phyloP scores from a whole-genome alignment of 2,113 vertebrate species.

The Gallinago undulata region DNA sequence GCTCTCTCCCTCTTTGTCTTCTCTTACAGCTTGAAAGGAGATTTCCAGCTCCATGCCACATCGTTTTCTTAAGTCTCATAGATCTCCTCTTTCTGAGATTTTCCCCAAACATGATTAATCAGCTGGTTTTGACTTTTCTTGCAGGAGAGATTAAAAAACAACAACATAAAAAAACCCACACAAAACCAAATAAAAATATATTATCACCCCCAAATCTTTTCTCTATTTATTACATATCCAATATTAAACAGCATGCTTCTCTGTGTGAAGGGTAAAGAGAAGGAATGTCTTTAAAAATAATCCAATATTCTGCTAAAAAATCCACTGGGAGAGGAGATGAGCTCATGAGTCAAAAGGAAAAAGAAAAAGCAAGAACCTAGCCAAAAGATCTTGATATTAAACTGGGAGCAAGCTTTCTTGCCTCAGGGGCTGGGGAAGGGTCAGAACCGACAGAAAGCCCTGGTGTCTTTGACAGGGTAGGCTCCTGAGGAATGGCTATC shows the following conservation, averaged over 20 bases:
- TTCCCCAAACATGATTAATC: slow-evolving; percentile 42
- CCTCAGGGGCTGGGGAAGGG: background rate
- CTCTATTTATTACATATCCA: slow-evolving; percentile 54
- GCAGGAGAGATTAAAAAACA: background rate
- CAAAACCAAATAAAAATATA: background rate
- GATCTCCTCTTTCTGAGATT: slow-evolving; percentile 20
- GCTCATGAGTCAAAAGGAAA: background rate
- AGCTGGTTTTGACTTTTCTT: slow-evolving; percentile 26
- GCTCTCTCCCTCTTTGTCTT: background rate
- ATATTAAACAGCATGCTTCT: slow-evolving; percentile 32
- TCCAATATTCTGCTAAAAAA: slow-evolving; percentile 40
- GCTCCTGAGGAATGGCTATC: background rate
- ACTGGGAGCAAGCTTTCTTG: background rate
- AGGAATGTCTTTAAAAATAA: slow-evolving; percentile 52
- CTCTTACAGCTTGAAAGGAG: background rate
- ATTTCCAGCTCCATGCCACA: background rate
- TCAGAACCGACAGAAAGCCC: background rate
- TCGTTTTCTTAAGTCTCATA: slow-evolving; percentile 27
- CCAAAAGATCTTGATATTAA: background rate
- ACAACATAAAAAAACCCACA: background rate
- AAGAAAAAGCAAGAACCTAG: background rate
- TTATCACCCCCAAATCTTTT: background rate
- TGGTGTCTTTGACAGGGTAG: background rate
- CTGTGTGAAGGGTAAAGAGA: background rate
- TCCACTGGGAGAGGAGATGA: background rate